Base-by-base conservation (phyloP, 2,888 invertebrate species). In the Melieria picta region DNA sequence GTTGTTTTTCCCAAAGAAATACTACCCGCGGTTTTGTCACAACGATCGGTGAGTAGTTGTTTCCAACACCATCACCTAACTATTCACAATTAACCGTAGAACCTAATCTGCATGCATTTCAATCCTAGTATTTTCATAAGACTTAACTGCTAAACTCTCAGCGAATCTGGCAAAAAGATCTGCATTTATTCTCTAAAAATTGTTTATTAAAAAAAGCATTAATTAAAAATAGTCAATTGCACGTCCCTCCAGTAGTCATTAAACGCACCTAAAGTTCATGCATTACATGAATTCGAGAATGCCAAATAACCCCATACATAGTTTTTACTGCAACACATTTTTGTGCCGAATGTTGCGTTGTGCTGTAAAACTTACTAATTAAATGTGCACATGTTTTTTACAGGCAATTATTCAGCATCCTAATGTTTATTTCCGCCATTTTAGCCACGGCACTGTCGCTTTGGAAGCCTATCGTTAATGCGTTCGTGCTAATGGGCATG, bases 401-500 rank as follows among this genome's bases (percentile, higher is more conserved):
- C 85, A 92, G 93, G 80, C 90, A 90, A 80, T 83, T 88, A 70
- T 90, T 94, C 81, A 90, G 91, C 63, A 85, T 90, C 72, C 89
- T 90, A 73, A 89, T 91, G 72, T 86, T 89, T 61, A 80, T 89
- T 47, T 86, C 91, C 56, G 91, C 92, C 5, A 81, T 93, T 52
- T 78, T 91, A 52, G 92, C 91, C 7, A 93, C 94, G 3, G 90
- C 90, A 16, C 88, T 94, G 79, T 90, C 93, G 10, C 88, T 93
- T 74, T 89, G 93, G 88, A 91, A 93, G 84, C 94, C 94, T 6
- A 91, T 91, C n/a, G 89, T 93, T 56, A 94, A 94, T 86, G 94
- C 94, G 43, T 94, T 94, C 85, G 94, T 92, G 16, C 87, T 94
- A 74, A 94, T 94, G 93, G 89, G 89, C 16, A 88, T 94, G 73